Percentiles rank a stretch among this genome's conserved stretches.
Conservation (phyloP, 2,113 vertebrate genomes). For the Paracyprichromis sp. region DNA sequence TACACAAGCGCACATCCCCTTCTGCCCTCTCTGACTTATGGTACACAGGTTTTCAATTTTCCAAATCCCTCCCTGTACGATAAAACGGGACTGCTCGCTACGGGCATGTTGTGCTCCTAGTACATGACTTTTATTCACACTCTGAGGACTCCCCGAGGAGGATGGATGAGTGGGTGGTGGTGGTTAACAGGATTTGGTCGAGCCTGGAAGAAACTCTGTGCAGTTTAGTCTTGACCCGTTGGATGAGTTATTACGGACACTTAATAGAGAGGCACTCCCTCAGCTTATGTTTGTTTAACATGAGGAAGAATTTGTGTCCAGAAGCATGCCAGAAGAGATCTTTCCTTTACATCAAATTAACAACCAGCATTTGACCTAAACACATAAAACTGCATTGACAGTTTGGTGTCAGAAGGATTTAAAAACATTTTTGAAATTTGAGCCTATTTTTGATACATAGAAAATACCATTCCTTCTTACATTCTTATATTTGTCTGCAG, state of each 20-base stretch:
- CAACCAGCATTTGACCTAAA: neutral
- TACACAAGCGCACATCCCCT: neutral
- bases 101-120: neutral
- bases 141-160: neutral
- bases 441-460: neutral
- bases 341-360: neutral
- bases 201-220: neutral
- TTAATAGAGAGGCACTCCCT: neutral
- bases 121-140: conserved; percentile 30
- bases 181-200: neutral
- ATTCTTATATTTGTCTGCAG: neutral
- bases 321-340: neutral
- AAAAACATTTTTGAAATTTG: neutral
- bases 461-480: neutral
- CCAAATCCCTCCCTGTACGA: neutral
- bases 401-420: neutral
- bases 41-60: conserved; percentile 47
- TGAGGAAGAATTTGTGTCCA: neutral
- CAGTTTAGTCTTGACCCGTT: neutral
- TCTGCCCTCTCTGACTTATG: neutral
- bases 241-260: neutral
- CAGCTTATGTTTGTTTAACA: neutral
- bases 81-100: neutral
- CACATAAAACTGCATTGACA: neutral
- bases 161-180: neutral